phyloP scores from a whole-genome alignment of 2,113 vertebrate species.

The Eurypyga helias region DNA sequence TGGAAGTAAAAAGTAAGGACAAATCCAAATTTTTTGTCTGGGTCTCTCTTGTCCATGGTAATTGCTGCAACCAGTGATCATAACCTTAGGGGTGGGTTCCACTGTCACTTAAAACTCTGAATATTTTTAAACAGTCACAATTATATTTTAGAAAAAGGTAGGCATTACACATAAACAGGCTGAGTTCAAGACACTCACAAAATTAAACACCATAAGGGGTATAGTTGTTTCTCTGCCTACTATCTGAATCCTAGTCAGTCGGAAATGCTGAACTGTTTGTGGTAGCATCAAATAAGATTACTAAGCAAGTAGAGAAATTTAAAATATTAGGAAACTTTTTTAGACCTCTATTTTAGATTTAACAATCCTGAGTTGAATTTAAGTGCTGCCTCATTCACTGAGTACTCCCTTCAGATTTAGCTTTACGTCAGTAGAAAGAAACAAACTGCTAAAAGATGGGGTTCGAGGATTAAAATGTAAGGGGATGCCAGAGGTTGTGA shows the following conservation, averaged over 20 bases:
- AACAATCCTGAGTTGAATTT: background rate
- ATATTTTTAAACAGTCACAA: background rate
- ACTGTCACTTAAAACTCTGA: background rate
- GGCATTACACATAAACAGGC: background rate
- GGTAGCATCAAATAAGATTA: background rate
- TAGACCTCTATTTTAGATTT: background rate
- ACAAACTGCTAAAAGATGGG: background rate
- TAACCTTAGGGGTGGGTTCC: background rate
- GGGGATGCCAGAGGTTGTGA: background rate
- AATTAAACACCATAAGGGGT: rapidly evolving
- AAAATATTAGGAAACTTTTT: background rate
- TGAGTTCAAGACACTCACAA: background rate
- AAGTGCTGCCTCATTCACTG: background rate
- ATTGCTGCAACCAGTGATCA: background rate
- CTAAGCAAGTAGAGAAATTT: background rate
- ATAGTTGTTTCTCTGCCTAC: background rate
- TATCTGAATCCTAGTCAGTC: background rate
- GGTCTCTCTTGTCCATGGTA: background rate
- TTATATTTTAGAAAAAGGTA: background rate
- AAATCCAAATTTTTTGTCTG: background rate
- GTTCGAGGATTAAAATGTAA: background rate
- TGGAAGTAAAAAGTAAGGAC: background rate
- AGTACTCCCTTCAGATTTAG: background rate
- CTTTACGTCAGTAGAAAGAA: background rate
- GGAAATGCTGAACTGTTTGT: background rate